Evolutionary conservation across 1,140 invertebrate genomes (phyloP).

Genomic region (Trichoplusia ni): DNA sequence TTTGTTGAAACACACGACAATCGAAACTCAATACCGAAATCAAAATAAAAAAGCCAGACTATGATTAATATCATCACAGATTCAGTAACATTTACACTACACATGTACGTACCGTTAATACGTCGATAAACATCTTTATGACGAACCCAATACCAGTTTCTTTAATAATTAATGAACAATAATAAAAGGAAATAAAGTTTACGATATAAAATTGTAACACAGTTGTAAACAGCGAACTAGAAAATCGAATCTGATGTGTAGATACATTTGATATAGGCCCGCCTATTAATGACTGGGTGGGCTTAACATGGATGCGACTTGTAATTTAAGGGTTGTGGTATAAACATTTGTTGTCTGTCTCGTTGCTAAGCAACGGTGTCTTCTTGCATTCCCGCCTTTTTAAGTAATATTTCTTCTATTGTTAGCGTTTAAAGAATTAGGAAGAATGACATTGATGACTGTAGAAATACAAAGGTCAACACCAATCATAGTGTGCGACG

Average conservation of each 20-base stretch:
- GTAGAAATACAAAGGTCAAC: no score
- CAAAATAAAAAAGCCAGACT: background rate
- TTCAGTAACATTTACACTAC: background rate
- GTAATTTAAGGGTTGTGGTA: no score
- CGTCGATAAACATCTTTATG: slow-evolving; percentile 26
- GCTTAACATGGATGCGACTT: slow-evolving; percentile 45
- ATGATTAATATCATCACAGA: background rate
- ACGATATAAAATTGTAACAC: slow-evolving; percentile 73
- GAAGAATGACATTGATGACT: no score
- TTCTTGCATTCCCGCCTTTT: no score
- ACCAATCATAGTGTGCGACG: no score
- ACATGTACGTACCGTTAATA: slow-evolving; percentile 12
- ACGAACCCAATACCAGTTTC: slow-evolving; percentile 30
- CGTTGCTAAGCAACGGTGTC: no score
- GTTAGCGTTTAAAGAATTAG: no score
- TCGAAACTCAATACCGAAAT: background rate
- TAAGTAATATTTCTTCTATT: no score
- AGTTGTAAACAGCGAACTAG: slow-evolving; percentile 74
- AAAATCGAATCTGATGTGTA: slow-evolving; percentile 69
- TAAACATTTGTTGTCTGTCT: no score
- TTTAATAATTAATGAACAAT: slow-evolving; percentile 63
- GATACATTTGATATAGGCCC: slow-evolving; percentile 57
- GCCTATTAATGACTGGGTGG: slow-evolving; percentile 13
- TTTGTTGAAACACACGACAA: no score
- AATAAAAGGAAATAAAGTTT: slow-evolving; percentile 65